Base-by-base conservation (phyloP, 2,888 invertebrate species). In the Dolichopus griseipennis region DNA sequence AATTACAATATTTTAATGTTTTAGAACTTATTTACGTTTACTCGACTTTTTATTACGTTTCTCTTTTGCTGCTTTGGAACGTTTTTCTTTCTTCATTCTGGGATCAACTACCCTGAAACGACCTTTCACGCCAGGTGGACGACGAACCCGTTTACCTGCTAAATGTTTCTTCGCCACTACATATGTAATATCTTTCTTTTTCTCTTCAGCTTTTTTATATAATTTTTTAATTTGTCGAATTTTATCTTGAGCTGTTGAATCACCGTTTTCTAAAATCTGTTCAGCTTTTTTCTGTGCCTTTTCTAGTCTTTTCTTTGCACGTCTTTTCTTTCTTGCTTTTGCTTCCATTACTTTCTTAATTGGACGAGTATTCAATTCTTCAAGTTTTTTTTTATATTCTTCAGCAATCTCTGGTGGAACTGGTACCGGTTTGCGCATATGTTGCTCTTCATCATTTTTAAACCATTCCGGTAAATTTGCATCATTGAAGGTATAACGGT, bases 311-410 rank as follows among this genome's bases (percentile, higher is more conserved):
- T 88, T 90, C 69, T 92, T 79, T 71, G 92, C 90, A 72, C 95
- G 90, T 81, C 89, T 90, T 89, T 97, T 96, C 86, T 98, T 99
- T 68, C 99, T 88, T 0, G 96, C 95, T 83, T 96, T 98, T 0
- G 99, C 99, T 83, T 99, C 97, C 73, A 96, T 88, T 0, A 99
- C 93, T 83, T 99, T 99, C 83, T 98, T 99, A 71, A 98, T 96
- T 18, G 99, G 96, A 70, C 96, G 86, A 0, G 91, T 92, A 81
- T 99, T 95, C 61, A 99, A 88, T 73, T 95, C 97, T 78, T 90
- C 86, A 18, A 91, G 82, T 74, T 88, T 86, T 72, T 90, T 90
- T 74, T 90, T 89, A 79, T 97, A 97, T 76, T 95, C 92, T 62
- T 91, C 88, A 0, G 93, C 88, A 68, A 93, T 84, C 80, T 90